phyloP scores from a whole-genome alignment of 92 coral and sea anemone species.

The Actinostola sp. region DNA sequence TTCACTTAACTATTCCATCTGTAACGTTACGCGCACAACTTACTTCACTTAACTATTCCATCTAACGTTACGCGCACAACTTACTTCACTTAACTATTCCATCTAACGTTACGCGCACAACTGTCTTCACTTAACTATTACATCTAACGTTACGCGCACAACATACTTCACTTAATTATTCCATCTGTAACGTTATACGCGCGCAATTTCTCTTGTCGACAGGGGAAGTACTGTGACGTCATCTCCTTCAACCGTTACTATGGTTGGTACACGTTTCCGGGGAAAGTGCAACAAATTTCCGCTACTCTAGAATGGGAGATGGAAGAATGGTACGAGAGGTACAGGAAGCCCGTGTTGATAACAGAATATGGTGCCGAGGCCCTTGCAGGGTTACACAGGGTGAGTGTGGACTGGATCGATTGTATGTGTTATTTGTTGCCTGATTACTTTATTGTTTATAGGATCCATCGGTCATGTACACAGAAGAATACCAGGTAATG shows the following conservation, averaged over 20 bases:
- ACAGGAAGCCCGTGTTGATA: constrained; percentile 80
- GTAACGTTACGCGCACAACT: background rate
- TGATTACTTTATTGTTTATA: too few species aligned
- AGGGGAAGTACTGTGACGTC: constrained; percentile 84
- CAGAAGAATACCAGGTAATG: constrained; percentile 90
- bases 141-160: too few species aligned
- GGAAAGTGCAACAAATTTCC: constrained; percentile 60
- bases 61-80: background rate
- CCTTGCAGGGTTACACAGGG: constrained; percentile 86
- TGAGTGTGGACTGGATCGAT: too few species aligned
- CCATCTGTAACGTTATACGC: too few species aligned
- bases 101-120: background rate
- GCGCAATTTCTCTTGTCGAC: background rate
- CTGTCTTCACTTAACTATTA: too few species aligned
- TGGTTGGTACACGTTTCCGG: constrained; percentile 88
- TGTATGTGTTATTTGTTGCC: too few species aligned
- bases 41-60: background rate
- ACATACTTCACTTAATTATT: too few species aligned
- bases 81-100: background rate
- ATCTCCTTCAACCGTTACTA: constrained; percentile 81
- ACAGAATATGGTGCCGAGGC: constrained; percentile 91
- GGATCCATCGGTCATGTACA: constrained; percentile 85
- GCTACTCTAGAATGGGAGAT: constrained; percentile 72
- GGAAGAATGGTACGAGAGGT: constrained; percentile 59
- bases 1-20: background rate